phyloP scores from a whole-genome alignment of 2,888 invertebrate species.

The Yponomeuta cagnagella region DNA sequence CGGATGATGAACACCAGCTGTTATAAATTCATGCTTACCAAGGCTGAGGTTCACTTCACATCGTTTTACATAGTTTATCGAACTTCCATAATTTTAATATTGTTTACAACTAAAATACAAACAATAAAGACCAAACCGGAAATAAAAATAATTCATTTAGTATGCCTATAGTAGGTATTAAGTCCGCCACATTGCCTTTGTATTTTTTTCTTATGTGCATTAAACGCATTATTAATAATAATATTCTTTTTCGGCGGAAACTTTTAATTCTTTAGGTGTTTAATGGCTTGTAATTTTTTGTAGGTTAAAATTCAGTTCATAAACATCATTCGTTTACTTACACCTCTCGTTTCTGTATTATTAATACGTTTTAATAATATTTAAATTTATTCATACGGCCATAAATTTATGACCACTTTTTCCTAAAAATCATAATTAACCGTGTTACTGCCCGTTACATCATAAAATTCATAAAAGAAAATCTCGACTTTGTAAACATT shows the following conservation, averaged over 20 bases:
- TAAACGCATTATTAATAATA: too few species aligned
- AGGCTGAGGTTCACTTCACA: too few species aligned
- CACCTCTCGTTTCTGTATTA: not conserved
- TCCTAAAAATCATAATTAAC: slow-evolving; percentile 7
- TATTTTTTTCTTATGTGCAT: too few species aligned
- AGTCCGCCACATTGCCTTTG: too few species aligned
- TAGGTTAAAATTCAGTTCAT: not conserved
- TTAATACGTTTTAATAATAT: not conserved
- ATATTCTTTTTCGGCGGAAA: not conserved
- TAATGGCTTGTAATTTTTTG: not conserved
- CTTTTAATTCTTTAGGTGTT: not conserved
- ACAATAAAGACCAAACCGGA: too few species aligned
- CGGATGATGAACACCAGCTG: too few species aligned
- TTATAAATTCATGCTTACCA: too few species aligned
- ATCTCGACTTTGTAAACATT: not conserved
- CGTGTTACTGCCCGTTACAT: slow-evolving; percentile 11
- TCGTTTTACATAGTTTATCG: too few species aligned
- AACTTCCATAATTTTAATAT: too few species aligned
- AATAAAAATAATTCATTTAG: too few species aligned
- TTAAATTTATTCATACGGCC: slow-evolving; percentile 1
- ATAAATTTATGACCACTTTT: not conserved
- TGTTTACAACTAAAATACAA: too few species aligned
- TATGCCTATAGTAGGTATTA: too few species aligned
- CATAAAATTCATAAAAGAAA: slow-evolving; percentile 2
- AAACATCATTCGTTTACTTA: slow-evolving; percentile 1